Conservation (phyloP, 2,113 vertebrate species). For the Lophotis ruficrista region DNA sequence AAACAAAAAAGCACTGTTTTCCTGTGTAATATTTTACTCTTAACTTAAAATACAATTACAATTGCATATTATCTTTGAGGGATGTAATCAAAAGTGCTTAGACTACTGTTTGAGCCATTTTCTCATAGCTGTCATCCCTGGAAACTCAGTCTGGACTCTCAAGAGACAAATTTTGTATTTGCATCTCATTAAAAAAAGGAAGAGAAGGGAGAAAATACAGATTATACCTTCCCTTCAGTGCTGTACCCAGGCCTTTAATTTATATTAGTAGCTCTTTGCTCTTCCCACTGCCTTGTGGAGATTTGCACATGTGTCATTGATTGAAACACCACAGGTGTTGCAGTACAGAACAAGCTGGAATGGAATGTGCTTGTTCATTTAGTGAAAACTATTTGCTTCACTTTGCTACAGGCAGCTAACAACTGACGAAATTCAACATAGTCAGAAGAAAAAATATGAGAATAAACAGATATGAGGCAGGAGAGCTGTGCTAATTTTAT, state of each 20-base stretch:
- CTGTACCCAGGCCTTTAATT: neutral
- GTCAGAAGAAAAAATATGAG: neutral
- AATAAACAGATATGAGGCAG: neutral
- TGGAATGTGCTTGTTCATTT: neutral
- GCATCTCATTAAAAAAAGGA: neutral
- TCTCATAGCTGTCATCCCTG: neutral
- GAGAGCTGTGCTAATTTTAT: neutral
- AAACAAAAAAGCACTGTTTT: neutral
- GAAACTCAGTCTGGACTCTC: neutral
- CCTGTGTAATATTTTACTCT: neutral
- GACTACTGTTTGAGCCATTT: neutral
- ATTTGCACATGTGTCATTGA: neutral
- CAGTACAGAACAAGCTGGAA: neutral
- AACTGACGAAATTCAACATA: neutral
- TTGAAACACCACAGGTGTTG: neutral
- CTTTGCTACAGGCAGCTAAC: neutral
- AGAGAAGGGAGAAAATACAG: neutral
- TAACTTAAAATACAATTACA: neutral
- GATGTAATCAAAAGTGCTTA: neutral
- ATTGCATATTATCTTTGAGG: neutral
- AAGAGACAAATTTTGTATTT: neutral
- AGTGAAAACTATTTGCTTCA: neutral
- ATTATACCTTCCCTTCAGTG: neutral
- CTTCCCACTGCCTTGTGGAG: neutral
- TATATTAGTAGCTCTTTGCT: neutral